Evolutionary conservation across 1,140 invertebrate species (phyloP), one percentile per base, ranked within the genome.

Genomic region (Caenorhabditis remanei): DNA sequence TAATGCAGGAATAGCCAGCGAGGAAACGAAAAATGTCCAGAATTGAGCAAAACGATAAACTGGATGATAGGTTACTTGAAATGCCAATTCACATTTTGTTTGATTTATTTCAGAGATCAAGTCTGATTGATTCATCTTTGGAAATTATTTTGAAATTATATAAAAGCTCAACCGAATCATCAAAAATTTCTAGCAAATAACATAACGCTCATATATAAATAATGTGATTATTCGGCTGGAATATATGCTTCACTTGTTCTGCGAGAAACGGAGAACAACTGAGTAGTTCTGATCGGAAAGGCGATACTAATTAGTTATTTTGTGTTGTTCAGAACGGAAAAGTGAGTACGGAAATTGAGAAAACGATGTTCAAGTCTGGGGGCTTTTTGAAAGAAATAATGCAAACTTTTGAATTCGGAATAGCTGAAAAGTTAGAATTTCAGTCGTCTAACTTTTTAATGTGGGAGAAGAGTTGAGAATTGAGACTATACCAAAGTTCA

Each of bases 231-330:
- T 53, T 53, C 50, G 50, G 11, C 50, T 53, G 50, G 56, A 58
- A 58, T 58, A 58, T 58, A 58, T 58, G 56, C 56, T 58, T n/a
- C 19, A 58, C 2, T 58, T 58, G 13, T 58, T 58, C 56, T n/a
- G 56, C 8, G 56, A 58, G 2, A 58, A n/a, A 58, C 56, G 2
- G 21, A n/a, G 21, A 58, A n/a, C n/a, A 58, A 19, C 19, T 58
- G 5, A 58, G 8, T 9, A 58, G 16, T n/a, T 58, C 16, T 58
- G 56, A 58, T 58, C 19, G n/a, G 19, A 16, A n/a, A 40, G 11
- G 63, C 9, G 32, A 67, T 32, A 67, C 63, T 67, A 67, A 41
- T 67, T 41, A 67, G 56, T 58, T 58, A 58, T 58, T 58, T 67
- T 41, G 9, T 32, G 40, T 24, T 41, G n/a, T 61, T 61, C 58